Conservation (phyloP, 2,113 vertebrate genomes). For the Riparia riparia region DNA sequence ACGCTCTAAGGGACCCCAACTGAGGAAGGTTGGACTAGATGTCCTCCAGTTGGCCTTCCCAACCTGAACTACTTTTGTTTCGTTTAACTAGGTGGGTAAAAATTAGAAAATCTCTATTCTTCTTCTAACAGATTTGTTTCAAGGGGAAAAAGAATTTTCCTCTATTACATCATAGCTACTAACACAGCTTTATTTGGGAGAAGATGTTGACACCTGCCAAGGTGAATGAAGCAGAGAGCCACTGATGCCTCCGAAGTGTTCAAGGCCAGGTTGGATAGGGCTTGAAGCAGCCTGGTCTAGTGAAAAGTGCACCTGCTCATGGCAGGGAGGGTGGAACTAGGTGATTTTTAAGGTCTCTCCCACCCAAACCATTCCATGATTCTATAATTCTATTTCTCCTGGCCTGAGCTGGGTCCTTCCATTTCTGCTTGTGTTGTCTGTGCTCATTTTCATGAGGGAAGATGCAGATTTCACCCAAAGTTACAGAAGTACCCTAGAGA, state of each 20-base stretch:
- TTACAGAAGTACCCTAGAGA: neutral
- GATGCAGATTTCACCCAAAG: neutral
- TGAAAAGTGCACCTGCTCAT: neutral
- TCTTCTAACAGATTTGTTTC: neutral
- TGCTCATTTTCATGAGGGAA: neutral
- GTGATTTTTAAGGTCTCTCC: neutral
- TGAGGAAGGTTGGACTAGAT: neutral
- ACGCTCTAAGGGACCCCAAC: accelerated
- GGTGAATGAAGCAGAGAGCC: neutral
- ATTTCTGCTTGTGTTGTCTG: neutral
- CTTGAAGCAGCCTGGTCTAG: neutral
- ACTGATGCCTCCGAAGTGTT: neutral
- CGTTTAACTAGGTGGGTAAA: neutral
- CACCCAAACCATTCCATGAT: neutral
- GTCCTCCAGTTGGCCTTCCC: neutral
- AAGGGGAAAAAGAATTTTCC: neutral
- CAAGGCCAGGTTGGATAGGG: no score
- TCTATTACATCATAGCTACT: neutral
- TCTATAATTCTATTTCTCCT: neutral
- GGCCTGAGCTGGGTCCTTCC: neutral
- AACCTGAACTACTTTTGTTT: neutral
- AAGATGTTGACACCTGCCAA: neutral
- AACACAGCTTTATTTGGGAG: neutral
- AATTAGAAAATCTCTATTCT: neutral
- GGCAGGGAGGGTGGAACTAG: neutral